phyloP scores from a whole-genome alignment of 2,888 invertebrate species.

The Mystacides longicornis region DNA sequence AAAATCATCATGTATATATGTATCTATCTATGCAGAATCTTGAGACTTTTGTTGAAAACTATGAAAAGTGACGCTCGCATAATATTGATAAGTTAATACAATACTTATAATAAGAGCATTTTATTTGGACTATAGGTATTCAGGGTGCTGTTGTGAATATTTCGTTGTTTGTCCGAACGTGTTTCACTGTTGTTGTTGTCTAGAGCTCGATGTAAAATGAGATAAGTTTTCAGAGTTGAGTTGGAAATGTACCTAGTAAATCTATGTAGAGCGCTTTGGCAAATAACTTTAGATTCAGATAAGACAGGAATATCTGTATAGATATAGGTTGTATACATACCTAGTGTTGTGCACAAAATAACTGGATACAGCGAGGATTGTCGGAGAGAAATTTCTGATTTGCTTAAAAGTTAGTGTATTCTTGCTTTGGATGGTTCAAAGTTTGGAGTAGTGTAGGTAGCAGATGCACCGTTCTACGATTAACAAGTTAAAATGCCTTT shows the following conservation, averaged over 20 bases:
- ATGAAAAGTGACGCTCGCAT: too few species aligned
- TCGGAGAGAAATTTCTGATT: constrained; percentile 1
- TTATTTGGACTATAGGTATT: too few species aligned
- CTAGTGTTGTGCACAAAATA: too few species aligned
- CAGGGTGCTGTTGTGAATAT: too few species aligned
- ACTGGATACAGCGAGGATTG: background rate
- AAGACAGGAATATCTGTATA: background rate
- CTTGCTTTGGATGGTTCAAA: background rate
- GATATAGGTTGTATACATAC: background rate
- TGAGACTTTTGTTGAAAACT: too few species aligned
- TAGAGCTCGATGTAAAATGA: background rate
- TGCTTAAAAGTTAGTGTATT: background rate
- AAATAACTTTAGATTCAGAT: constrained; percentile 1
- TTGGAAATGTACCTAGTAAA: constrained; percentile 2
- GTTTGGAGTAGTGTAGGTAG: background rate
- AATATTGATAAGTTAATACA: too few species aligned
- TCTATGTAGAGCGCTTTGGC: background rate
- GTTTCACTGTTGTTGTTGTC: constrained; percentile 1
- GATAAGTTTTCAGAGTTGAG: background rate
- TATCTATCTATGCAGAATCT: too few species aligned
- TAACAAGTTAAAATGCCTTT: too few species aligned
- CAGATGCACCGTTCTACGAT: background rate
- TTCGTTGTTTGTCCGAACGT: constrained; percentile 2
- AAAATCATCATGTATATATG: too few species aligned
- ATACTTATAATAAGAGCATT: too few species aligned